Evolutionary conservation across 2,888 invertebrate species (phyloP), one percentile per base, ranked within the genome.

Genomic region (Geophilus truncorum): DNA sequence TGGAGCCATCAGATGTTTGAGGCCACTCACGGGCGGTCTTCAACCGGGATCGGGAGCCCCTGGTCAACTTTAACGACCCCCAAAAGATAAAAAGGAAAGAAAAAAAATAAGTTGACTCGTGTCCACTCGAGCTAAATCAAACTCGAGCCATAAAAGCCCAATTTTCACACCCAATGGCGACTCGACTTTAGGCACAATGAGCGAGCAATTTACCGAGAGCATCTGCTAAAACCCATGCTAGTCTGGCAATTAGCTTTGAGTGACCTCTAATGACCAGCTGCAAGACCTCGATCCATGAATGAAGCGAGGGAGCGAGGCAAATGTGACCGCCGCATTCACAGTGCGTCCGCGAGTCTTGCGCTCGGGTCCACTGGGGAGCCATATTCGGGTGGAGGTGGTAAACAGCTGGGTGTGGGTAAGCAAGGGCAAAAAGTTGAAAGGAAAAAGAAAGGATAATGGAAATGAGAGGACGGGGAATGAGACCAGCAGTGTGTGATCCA

Each of bases 21-120:
- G n/a, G n/a, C n/a, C n/a, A 70, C 70, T 70, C 70, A 70, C 70
- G 70, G 70, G 70, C 70, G 70, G 70, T 70, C 70, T 70, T 70
- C 70, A 70, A 70, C 23, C 45, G 18, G 25, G 28, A 28, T 70
- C 70, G 23, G n/a, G 32, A 9, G 5, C 32, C n/a, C 40, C 57
- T 21, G 57, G n/a, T 1, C 57, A 23, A 23, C 10, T 62, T 62
- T 23, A 62, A 62, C 23, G 21, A 23, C 18, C 18, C 57, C 57
- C 57, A 18, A 21, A 10, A 18, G 18, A 70, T 9, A 70, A 57
- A 70, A 28, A 4, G 1, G 10, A 70, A 70, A 25, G 7, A 28
- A 70, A 23, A 23, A 12, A 70, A 62, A 25, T 28, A 2, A 12
- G 1, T 1, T 15, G 15, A 25, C 23, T n/a, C 12, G 7, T 70